Base-by-base conservation (phyloP, 2,888 invertebrate genomes). In the Deilephila elpenor region DNA sequence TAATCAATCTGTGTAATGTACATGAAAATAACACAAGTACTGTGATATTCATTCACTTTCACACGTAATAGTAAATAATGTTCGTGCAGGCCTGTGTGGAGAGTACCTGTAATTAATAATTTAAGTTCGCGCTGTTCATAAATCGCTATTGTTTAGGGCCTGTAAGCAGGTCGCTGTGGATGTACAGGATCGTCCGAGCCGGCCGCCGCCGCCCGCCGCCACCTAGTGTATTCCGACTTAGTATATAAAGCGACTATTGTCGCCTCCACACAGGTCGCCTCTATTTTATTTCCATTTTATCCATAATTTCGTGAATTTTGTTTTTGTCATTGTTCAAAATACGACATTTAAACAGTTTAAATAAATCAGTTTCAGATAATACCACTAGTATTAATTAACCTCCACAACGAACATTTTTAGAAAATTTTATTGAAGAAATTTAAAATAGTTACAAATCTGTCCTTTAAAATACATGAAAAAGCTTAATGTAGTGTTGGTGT, bases 31-130 rank as follows among this genome's bases (percentile, higher is more conserved):
- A 89, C 87, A 86, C 88, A 89, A 89, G 86, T 91, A 91, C 92
- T 93, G 93, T 93, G 93, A 93, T 93, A 93, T 89, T 88, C 88
- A 89, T 91, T 91, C 88, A 88, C 87, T 87, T 88, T 89, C 88
- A 88, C 85, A 80, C 87, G 83, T 83, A 79, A 80, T 84, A 84
- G 82, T 80, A 76, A 80, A 79, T 79, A 77, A 79, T 82, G 77
- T 84, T 77, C 82, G 79, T 79, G 79, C 80, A 84, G 86, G 80
- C 87, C 87, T 89, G 89, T 85, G 89, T 89, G 88, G 89, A 88
- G 87, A 82, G 82, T 80, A 81, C 79, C 82, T 87, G 85, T 89
- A 82, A 84, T 83, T 84, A 81, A 80, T 80, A 78, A 78, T 74
- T 74, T 72, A 72, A 73, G 72, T 75, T 29, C 70, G 70, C 75